Evolutionary conservation across 92 coral and sea anemone genomes (phyloP), one percentile per base, ranked within the genome.

Genomic region (Blastomussa wellsi): DNA sequence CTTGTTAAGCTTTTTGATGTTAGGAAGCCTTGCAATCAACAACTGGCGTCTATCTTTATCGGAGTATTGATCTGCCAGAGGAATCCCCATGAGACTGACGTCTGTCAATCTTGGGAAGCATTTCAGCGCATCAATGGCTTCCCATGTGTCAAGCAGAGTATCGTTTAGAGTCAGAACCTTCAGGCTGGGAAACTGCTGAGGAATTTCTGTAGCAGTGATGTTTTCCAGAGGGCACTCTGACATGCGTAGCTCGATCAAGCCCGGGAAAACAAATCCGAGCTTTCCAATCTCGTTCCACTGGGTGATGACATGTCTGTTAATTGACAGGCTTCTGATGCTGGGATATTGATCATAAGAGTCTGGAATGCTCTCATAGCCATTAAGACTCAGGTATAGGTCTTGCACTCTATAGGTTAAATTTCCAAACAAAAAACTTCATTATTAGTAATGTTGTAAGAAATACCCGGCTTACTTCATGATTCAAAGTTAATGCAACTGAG

Each of bases 21-120:
- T 92, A 8, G 99, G 98, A n/a, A 96, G 92, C 69, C 95, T 87
- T 68, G 99, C 99, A 47, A 96, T 85, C 13, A 94, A 79, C 37
- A 94, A 82, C 73, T 91, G 92, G 4, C 99, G 95, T 47, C 88
- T 92, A n/a, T 92, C 89, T 70, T 86, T 84, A 22, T 90, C 93
- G 8, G 76, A 78, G 49, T 74, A 88, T 35, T 51, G 86, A 1
- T 80, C 88, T 38, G 94, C 29, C 36, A 94, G 81, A 15, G 99
- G 96, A 52, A 94, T 94, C 26, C 99, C 99, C 73, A 96, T 74
- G 3, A 96, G 79, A 57, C 91, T 89, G 7, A 96, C 94, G 79
- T 96, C 94, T 68, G 66, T 86, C 26, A 96, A 86, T 9, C 49
- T 42, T n/a, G 94, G 94, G 31, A 94, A 94, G 12, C 68, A 35